Percentiles rank a stretch among this genome's conserved stretches.
These are phyloP conservation scores for Tetropium fuscum DNA, from an alignment of 2,888 invertebrate species.

Conservation along the genomic window DNA sequence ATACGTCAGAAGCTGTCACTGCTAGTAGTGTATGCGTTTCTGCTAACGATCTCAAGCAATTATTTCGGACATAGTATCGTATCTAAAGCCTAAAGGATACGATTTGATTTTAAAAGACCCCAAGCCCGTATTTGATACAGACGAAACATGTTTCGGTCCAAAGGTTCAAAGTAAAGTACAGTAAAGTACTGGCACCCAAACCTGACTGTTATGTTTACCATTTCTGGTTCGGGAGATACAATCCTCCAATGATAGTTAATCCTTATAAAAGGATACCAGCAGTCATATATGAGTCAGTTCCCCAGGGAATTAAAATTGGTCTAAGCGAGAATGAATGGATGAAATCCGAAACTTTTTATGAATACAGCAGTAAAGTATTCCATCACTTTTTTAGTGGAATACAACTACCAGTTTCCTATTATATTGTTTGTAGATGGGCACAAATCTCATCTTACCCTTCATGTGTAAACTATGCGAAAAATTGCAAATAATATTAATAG, in stretches of 20 bases:
- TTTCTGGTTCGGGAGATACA: constrained; percentile 51
- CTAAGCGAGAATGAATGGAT: constrained; percentile 62
- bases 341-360: constrained; percentile 58
- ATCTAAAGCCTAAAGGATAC: constrained; percentile 36
- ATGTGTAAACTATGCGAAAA: too few species aligned
- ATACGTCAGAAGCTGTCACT: background rate
- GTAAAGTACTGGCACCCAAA: constrained; percentile 46
- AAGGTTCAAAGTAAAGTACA: constrained; percentile 53
- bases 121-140: constrained; percentile 53
- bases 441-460: too few species aligned
- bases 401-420: too few species aligned
- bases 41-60: background rate
- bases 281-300: constrained; percentile 53
- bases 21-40: background rate
- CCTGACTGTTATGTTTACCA: constrained; percentile 58
- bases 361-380: too few species aligned
- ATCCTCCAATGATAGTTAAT: constrained; percentile 57
- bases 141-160: constrained; percentile 57
- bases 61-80: constrained; percentile 20
- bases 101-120: constrained; percentile 51
- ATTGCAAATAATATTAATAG: too few species aligned
- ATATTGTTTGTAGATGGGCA: too few species aligned
- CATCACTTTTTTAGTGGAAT: too few species aligned
- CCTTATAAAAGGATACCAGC: constrained; percentile 55
- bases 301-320: constrained; percentile 59